Conservation (phyloP, 2,797 vertebrate genomes). For the Pantherophis alleghaniensis region DNA sequence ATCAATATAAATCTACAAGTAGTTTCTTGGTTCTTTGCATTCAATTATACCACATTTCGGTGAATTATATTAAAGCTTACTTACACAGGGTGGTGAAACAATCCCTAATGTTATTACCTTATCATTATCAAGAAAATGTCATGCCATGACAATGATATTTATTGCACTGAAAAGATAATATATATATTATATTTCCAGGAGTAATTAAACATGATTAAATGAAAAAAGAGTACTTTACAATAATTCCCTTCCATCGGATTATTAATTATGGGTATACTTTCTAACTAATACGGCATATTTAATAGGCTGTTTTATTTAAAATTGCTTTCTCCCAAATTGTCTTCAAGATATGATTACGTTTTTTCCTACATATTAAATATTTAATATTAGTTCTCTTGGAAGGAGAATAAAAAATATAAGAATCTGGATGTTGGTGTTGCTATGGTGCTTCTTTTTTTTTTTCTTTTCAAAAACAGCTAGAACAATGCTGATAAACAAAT, state of each 20-base stretch:
- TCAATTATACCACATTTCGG: neutral
- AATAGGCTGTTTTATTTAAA: neutral
- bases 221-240: neutral
- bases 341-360: neutral
- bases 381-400: constrained; percentile 37
- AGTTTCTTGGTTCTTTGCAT: too few relatives aligned
- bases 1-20: neutral
- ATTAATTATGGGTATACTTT: neutral
- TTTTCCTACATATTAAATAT: neutral
- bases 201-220: neutral
- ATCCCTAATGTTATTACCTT: neutral
- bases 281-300: neutral
- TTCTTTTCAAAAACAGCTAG: constrained; percentile 12
- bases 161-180: neutral
- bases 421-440: constrained; percentile 42
- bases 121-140: neutral
- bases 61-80: neutral
- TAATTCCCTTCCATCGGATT: neutral
- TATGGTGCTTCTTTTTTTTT: constrained; percentile 42
- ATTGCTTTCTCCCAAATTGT: neutral
- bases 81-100: neutral
- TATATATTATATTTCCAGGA: neutral
- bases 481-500: constrained; percentile 47
- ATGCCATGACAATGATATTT: neutral
- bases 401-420: neutral